phyloP scores from a whole-genome alignment of 2,113 vertebrate genomes.

The Phaethornis superciliosus region DNA sequence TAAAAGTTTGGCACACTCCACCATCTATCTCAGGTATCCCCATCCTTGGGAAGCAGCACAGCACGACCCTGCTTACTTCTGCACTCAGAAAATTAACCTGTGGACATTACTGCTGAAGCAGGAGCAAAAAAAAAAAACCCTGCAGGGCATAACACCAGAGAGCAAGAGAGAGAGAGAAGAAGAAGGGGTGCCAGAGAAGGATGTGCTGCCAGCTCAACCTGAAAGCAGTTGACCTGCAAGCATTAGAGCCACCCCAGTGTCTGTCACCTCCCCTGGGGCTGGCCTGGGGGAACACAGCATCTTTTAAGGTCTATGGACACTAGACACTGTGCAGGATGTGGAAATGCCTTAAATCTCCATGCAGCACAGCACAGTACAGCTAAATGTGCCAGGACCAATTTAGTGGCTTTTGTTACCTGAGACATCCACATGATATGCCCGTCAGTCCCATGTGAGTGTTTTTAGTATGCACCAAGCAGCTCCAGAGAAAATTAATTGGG shows the following conservation, averaged over 20 bases:
- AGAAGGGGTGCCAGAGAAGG: neutral
- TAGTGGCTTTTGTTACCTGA: neutral
- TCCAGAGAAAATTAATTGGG: neutral
- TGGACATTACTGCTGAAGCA: neutral
- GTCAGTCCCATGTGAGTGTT: neutral
- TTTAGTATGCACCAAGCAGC: neutral
- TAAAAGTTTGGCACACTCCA: neutral
- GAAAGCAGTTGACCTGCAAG: neutral
- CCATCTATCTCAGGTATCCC: accelerated
- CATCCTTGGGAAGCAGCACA: neutral
- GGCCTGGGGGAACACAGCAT: neutral
- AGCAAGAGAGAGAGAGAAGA: neutral
- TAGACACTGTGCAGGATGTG: neutral
- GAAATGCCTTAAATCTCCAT: neutral
- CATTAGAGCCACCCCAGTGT: neutral
- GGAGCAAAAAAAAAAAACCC: neutral
- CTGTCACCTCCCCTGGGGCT: neutral
- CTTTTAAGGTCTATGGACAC: neutral
- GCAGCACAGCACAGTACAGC: neutral
- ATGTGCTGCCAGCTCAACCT: neutral
- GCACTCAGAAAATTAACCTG: neutral
- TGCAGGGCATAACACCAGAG: neutral
- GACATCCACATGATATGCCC: neutral
- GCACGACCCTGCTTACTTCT: neutral
- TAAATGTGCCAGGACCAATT: neutral